Base-by-base conservation (phyloP, 2,113 vertebrate genomes). In the Galbula dea region DNA sequence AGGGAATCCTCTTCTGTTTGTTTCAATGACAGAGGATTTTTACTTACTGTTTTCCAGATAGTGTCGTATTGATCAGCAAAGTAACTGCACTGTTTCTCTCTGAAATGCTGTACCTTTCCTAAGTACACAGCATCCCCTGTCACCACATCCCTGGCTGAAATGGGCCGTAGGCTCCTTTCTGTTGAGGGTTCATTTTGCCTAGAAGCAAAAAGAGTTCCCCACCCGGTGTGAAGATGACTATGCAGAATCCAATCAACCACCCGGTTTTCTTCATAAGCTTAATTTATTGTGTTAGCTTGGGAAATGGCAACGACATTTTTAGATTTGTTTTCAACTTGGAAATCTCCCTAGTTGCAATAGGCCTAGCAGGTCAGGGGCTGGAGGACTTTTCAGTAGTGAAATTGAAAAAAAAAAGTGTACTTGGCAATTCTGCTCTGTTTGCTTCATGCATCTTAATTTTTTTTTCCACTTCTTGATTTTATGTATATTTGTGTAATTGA, bases 241-340 rank as follows among this genome's bases (percentile, higher is more conserved):
- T 85, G 93, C 96, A 89, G 93, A 92, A 89, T 89, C 69, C 51
- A 80, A 95, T 49, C 86, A 54, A 85, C 79, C 74, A 36, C 89
- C 94, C 15, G 30, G 48, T 96, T 96, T 34, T 32, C 75, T 94
- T 95, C 86, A 58, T 74, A 72, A 73, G 91, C 94, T 95, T 96
- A 95, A 97, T 96, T 93, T 97, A 95, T 95, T 95, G 88, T 83
- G 96, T 96, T 96, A 93, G 91, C 91, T 97, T 96, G 94, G 96
- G 95, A 97, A 97, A 96, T 72, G 48, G 46, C 84, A 93, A 72
- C 3, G 2, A 73, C 18, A 37, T 67, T 92, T 86, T 93, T 39
- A 79, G 51, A 75, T 95, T 58, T 66, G 66, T 85, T 91, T 86
- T 58, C 45, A 71, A 77, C 59, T 73, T 86, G 10, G 59, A 81